These are phyloP conservation scores for Octodonta nipae DNA, from an alignment of 2,888 invertebrate species.

Conservation along the genomic window DNA sequence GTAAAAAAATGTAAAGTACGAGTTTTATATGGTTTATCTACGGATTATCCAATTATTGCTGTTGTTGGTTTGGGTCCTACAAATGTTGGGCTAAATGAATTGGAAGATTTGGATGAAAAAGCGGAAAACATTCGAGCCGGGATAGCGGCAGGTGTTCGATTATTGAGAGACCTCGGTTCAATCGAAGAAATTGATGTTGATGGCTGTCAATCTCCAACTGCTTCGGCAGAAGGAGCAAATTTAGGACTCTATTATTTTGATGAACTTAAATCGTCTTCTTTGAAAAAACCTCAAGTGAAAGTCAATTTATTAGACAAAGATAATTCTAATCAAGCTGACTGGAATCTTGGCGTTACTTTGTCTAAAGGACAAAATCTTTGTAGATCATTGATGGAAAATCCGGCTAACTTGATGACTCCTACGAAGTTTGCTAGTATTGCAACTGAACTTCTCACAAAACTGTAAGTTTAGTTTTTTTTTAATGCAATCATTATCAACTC, in stretches of 20 bases:
- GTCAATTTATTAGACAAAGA: conserved; percentile 14
- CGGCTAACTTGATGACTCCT: conserved; percentile 55
- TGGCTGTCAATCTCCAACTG: conserved; percentile 46
- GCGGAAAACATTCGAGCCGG: too few relatives aligned
- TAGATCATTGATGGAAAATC: conserved; percentile 48
- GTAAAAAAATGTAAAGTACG: too few relatives aligned
- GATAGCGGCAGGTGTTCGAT: too few relatives aligned
- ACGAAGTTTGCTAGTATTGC: conserved; percentile 44
- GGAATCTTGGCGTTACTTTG: conserved; percentile 44
- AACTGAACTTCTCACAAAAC: conserved; percentile 24
- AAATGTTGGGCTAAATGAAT: too few relatives aligned
- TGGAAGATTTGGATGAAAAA: too few relatives aligned
- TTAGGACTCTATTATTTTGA: conserved; percentile 46
- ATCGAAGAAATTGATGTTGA: conserved; percentile 45
- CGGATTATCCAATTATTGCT: too few relatives aligned
- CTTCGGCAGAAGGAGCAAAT: conserved; percentile 50
- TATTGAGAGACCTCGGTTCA: too few relatives aligned
- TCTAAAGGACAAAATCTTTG: conserved; percentile 54
- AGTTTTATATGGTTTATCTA: too few relatives aligned
- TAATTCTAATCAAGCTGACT: conserved; percentile 32
- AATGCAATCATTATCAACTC: too few relatives aligned
- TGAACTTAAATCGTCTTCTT: conserved; percentile 43
- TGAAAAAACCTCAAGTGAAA: conserved; percentile 30
- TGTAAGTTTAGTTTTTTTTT: conserved; percentile 36
- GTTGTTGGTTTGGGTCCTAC: too few relatives aligned